Evolutionary conservation across 2,888 invertebrate species (phyloP).

Genomic region (Ethmia dodecea): DNA sequence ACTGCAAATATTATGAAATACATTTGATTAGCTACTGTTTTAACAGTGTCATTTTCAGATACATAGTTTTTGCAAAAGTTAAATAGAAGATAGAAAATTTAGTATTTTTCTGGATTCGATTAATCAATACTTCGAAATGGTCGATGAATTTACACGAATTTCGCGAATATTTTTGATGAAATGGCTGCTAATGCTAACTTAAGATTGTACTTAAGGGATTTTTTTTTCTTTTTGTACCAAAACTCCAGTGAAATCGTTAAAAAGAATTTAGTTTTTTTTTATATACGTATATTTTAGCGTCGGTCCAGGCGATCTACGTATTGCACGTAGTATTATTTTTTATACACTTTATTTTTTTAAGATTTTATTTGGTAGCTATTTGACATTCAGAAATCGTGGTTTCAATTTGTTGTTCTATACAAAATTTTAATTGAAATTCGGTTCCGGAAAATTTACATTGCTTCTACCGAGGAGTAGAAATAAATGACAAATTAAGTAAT

Average conservation of each 20-base stretch:
- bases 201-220: constrained; percentile 50
- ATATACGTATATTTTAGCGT: constrained; percentile 11
- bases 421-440: background rate
- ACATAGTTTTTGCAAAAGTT: no score
- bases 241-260: constrained; percentile 44
- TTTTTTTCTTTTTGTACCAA: constrained; percentile 32
- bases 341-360: constrained; percentile 22
- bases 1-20: no score
- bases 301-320: constrained; percentile 23
- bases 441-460: constrained; percentile 4
- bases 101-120: no score
- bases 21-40: no score
- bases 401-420: constrained; percentile 6
- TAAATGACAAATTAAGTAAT: no score
- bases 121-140: no score
- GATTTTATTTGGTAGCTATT: constrained; percentile 29
- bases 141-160: no score
- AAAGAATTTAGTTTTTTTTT: constrained; percentile 12
- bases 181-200: constrained; percentile 57
- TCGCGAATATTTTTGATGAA: constrained; percentile 8
- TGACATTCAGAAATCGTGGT: constrained; percentile 26
- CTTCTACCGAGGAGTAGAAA: no score
- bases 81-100: no score
- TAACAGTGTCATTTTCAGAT: no score
- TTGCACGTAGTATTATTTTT: constrained; percentile 26